Percentiles rank a stretch among this genome's conserved stretches.
Conservation (phyloP, 2,797 vertebrate genomes). For the Gymnothorax javanicus region DNA sequence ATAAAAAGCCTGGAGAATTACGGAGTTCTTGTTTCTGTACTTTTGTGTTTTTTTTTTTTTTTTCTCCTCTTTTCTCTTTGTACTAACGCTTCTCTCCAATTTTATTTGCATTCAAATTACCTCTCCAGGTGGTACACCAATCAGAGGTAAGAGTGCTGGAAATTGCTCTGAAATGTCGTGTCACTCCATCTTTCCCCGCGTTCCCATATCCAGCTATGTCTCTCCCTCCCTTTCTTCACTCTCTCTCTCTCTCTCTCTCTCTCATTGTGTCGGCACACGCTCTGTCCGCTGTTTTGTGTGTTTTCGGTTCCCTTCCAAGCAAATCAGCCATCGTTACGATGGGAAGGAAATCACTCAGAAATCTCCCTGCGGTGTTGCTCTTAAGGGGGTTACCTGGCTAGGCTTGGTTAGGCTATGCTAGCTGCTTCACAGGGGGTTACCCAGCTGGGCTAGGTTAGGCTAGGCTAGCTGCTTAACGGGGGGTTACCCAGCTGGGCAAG, state of each 20-base stretch:
- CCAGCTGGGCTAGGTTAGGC: no score
- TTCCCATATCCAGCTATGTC: constrained; percentile 44
- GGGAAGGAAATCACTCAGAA: not conserved
- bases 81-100: constrained; percentile 96
- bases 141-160: constrained; percentile 99
- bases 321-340: constrained; percentile 51
- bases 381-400: constrained; percentile 57
- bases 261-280: constrained; percentile 62
- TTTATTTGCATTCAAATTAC: constrained; percentile 99
- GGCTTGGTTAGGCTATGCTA: constrained; percentile 21
- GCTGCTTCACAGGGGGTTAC: no score
- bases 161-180: constrained; percentile 74
- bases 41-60: constrained; percentile 68
- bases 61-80: constrained; percentile 74
- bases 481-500: no score
- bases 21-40: constrained; percentile 48
- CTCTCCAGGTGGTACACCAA: constrained; percentile 99
- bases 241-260: constrained; percentile 64
- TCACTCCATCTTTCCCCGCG: constrained; percentile 58
- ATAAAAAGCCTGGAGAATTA: constrained; percentile 46
- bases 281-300: constrained; percentile 60
- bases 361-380: constrained; percentile 50
- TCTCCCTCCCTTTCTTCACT: constrained; percentile 60
- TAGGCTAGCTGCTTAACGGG: no score
- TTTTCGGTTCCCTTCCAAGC: constrained; percentile 41